Evolutionary conservation across 2,888 invertebrate species (phyloP).

Genomic region (Tubiluchus corallicola): DNA sequence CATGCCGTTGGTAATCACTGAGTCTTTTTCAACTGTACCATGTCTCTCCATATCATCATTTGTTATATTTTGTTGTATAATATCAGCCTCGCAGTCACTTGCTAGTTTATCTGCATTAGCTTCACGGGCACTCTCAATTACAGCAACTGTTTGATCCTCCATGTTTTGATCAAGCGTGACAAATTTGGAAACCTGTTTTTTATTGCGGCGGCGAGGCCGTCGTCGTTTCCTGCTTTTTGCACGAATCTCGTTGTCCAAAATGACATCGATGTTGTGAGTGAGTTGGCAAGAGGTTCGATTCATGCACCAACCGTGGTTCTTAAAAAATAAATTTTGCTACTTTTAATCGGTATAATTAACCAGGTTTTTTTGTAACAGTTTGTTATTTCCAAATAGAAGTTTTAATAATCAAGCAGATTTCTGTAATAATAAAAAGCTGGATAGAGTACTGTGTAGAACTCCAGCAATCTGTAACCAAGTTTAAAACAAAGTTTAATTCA

Average conservation of each 20-base stretch:
- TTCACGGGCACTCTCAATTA: not conserved
- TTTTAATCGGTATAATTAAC: too few relatives aligned
- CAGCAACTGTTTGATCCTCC: not conserved
- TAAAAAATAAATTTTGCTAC: too few relatives aligned
- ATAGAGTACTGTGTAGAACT: too few relatives aligned
- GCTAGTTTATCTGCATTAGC: not conserved
- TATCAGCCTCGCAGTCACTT: not conserved
- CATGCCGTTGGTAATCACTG: not conserved
- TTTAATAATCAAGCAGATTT: too few relatives aligned
- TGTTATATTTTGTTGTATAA: not conserved
- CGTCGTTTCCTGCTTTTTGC: conserved; percentile 15
- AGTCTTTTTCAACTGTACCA: not conserved
- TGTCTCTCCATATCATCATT: conserved; percentile 5
- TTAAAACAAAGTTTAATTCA: too few relatives aligned
- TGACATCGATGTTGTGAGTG: conserved; percentile 28
- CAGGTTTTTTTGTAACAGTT: too few relatives aligned
- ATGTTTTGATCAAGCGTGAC: not conserved
- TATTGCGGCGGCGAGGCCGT: conserved; percentile 14
- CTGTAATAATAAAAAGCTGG: too few relatives aligned
- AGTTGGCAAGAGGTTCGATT: conserved; percentile 19
- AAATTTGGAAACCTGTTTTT: too few relatives aligned
- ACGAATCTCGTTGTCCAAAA: conserved; percentile 22
- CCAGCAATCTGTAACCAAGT: too few relatives aligned
- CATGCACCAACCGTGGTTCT: conserved; percentile 28
- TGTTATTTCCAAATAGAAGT: too few relatives aligned